phyloP scores from a whole-genome alignment of 2,113 vertebrate species.

The Upupa epops region DNA sequence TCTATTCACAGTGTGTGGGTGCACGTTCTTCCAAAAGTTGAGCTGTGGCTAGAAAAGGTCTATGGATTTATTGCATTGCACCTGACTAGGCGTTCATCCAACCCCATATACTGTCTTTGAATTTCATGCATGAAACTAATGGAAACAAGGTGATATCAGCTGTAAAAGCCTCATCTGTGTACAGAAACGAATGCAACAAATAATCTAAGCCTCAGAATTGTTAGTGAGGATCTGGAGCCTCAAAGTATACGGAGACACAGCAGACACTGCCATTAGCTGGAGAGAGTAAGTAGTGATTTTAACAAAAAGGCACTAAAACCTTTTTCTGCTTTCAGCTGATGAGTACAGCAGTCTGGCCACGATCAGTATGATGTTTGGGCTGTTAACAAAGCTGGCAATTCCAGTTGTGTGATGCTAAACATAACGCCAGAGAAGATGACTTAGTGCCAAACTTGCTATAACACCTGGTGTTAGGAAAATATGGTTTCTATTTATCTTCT shows the following conservation, averaged over 20 bases:
- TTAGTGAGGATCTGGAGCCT: neutral
- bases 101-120: neutral
- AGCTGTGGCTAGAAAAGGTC: neutral
- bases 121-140: neutral
- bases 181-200: neutral
- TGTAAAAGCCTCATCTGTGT: neutral
- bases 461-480: constrained; percentile 22
- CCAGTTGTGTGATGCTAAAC: neutral
- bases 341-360: neutral
- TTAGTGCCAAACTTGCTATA: neutral
- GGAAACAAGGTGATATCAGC: constrained; percentile 3
- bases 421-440: neutral
- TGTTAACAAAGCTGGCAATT: neutral
- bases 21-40: neutral
- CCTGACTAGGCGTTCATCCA: neutral
- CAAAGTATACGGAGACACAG: neutral
- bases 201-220: neutral
- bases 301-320: neutral
- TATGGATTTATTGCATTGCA: neutral
- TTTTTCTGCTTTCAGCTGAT: constrained; percentile 9
- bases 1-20: neutral
- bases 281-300: neutral
- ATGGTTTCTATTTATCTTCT: neutral
- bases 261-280: neutral
- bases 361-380: neutral